A percentile compares a stretch with the other conserved stretches of the same genome.
phyloP scores from a whole-genome alignment of 2,888 invertebrate genomes.

The Ophion slaviceki region DNA sequence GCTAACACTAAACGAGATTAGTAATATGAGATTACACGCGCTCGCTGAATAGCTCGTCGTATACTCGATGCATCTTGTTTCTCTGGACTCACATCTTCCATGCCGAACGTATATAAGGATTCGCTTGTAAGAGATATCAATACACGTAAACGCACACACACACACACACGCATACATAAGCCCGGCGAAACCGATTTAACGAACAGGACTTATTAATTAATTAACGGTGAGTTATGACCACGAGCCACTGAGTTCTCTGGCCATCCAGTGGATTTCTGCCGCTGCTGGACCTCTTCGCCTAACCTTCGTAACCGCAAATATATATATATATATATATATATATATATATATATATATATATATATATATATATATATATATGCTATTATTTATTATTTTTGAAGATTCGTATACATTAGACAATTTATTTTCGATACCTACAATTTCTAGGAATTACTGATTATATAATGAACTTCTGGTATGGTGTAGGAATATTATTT shows the following conservation, averaged over 20 bases:
- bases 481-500: no score
- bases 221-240: slow-evolving; percentile 75
- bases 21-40: slow-evolving; percentile 61
- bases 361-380: background rate
- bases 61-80: slow-evolving; percentile 21
- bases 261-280: slow-evolving; percentile 70
- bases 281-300: slow-evolving; percentile 40
- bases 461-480: no score
- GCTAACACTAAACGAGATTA: slow-evolving; percentile 62
- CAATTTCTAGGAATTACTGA: no score
- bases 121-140: slow-evolving; percentile 28
- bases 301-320: slow-evolving; percentile 8
- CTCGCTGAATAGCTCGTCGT: slow-evolving; percentile 6
- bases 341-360: background rate
- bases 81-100: slow-evolving; percentile 30
- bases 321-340: background rate
- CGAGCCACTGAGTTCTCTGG: slow-evolving; percentile 65
- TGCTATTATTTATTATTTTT: background rate
- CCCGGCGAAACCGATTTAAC: slow-evolving; percentile 60
- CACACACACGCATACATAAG: background rate
- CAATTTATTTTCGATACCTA: no score
- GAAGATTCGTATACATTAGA: no score
- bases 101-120: slow-evolving; percentile 29
- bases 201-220: slow-evolving; percentile 75
- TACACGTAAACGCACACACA: background rate